Percentiles rank a stretch among this genome's conserved stretches.
phyloP scores from a whole-genome alignment of 1,140 invertebrate genomes.

The Drosophila pachea region DNA sequence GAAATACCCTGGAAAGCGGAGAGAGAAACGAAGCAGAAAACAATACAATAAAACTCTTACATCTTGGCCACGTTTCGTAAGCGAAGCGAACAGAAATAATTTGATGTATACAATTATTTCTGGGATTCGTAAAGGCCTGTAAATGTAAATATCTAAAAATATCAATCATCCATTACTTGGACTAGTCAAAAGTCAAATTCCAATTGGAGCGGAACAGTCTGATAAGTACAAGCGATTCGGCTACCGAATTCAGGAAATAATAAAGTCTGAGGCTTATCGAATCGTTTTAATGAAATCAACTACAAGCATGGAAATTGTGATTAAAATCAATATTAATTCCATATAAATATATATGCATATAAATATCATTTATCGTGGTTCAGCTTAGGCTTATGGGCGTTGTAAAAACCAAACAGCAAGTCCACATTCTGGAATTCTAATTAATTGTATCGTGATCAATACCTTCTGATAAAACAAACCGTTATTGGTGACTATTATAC shows the following conservation, averaged over 20 bases:
- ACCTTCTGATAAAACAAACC: constrained; percentile 9
- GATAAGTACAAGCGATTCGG: constrained; percentile 6
- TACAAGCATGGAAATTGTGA: not conserved
- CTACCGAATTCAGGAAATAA: constrained; percentile 7
- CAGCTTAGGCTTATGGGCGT: constrained; percentile 5
- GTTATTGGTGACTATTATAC: not conserved
- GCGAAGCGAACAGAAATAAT: not conserved
- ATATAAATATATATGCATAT: not conserved
- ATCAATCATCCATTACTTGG: not conserved
- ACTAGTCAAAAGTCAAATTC: constrained; percentile 12
- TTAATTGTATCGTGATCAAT: not conserved
- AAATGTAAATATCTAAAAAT: constrained; percentile 9
- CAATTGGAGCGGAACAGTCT: constrained; percentile 10
- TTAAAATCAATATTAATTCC: not conserved
- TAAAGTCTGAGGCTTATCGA: constrained; percentile 9
- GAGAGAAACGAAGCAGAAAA: not conserved
- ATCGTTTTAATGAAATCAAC: constrained; percentile 3
- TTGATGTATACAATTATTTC: not conserved
- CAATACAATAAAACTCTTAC: too few species aligned
- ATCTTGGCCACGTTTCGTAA: not conserved
- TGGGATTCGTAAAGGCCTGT: not conserved
- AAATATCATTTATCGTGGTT: not conserved
- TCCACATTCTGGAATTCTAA: not conserved
- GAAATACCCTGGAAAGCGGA: not conserved
- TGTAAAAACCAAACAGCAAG: not conserved